phyloP scores from a whole-genome alignment of 2,888 invertebrate species.

The Candidula unifasciata region DNA sequence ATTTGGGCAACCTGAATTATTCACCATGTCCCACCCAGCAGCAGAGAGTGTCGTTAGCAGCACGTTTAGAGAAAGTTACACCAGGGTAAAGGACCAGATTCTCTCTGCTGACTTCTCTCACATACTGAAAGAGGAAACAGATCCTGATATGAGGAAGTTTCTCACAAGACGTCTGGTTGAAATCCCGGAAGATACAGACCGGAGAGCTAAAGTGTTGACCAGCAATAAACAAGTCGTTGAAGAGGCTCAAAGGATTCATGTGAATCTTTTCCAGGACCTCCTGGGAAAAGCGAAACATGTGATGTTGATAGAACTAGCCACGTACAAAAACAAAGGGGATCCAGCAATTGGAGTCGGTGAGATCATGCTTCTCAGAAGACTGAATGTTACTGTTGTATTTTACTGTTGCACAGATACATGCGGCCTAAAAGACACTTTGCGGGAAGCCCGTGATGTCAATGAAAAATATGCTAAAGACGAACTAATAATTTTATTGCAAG shows the following conservation, averaged over 20 bases:
- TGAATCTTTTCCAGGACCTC: slow-evolving; percentile 30
- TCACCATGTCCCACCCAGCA: no score
- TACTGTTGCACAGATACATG: slow-evolving; percentile 43
- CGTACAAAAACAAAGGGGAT: slow-evolving; percentile 58
- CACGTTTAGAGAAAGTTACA: not conserved
- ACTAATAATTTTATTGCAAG: slow-evolving; percentile 57
- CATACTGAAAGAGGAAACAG: not conserved
- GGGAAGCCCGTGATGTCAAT: slow-evolving; percentile 21
- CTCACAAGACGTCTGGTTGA: slow-evolving; percentile 46
- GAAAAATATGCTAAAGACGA: slow-evolving; percentile 34
- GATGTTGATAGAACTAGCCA: slow-evolving; percentile 56
- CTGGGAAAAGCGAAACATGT: slow-evolving; percentile 38
- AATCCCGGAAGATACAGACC: slow-evolving; percentile 43
- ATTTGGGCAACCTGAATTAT: no score
- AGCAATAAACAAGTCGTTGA: slow-evolving; percentile 45
- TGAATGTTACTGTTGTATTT: slow-evolving; percentile 50
- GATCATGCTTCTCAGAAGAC: slow-evolving; percentile 45
- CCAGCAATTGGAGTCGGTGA: slow-evolving; percentile 58
- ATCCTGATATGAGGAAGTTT: slow-evolving; percentile 25
- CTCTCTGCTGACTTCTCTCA: not conserved
- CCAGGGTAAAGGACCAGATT: not conserved
- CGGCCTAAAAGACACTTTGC: not conserved
- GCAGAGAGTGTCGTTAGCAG: no score
- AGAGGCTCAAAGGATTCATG: slow-evolving; percentile 49
- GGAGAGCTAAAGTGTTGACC: slow-evolving; percentile 40